phyloP scores from a whole-genome alignment of 2,797 vertebrate species.

The Pelodytes ibericus region DNA sequence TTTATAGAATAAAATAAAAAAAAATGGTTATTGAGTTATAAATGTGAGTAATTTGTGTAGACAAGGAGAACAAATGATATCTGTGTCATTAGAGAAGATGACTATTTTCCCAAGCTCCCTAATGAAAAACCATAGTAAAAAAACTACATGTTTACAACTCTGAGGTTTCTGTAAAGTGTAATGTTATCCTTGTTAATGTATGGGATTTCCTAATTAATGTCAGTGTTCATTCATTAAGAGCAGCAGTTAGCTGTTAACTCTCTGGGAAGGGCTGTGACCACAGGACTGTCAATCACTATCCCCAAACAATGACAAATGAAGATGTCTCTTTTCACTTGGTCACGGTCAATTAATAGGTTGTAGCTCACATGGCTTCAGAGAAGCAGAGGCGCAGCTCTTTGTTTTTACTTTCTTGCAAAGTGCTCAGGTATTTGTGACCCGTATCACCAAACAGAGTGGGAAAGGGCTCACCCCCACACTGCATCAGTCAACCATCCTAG shows the following conservation, averaged over 20 bases:
- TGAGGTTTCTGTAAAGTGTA: conserved; percentile 59
- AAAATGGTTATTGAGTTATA: too few species aligned
- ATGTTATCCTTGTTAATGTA: conserved; percentile 27
- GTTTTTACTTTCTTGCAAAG: conserved; percentile 22
- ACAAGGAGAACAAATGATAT: too few species aligned
- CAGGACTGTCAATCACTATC: conserved; percentile 52
- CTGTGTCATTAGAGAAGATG: too few species aligned
- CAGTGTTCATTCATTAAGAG: conserved; percentile 58
- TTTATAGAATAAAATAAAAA: too few species aligned
- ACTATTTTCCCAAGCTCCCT: too few species aligned
- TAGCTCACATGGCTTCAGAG: conserved; percentile 54
- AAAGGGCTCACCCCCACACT: conserved; percentile 11
- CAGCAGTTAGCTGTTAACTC: conserved; percentile 52
- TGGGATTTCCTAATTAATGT: conserved; percentile 60
- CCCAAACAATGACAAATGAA: conserved; percentile 56
- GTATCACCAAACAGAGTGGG: conserved; percentile 17
- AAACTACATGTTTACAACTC: conserved; percentile 11
- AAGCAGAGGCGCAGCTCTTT: conserved; percentile 39
- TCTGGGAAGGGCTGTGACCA: conserved; percentile 36
- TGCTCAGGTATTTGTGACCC: conserved; percentile 31
- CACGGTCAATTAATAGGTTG: conserved; percentile 50
- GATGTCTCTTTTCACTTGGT: conserved; percentile 33
- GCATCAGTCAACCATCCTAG: conserved; percentile 38
- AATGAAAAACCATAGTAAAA: not conserved
- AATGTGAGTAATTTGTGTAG: too few species aligned